A percentile compares a stretch with the other conserved stretches of the same genome.
Conservation (phyloP, 2,797 vertebrate species). For the Neosilurus hyrtlii region DNA sequence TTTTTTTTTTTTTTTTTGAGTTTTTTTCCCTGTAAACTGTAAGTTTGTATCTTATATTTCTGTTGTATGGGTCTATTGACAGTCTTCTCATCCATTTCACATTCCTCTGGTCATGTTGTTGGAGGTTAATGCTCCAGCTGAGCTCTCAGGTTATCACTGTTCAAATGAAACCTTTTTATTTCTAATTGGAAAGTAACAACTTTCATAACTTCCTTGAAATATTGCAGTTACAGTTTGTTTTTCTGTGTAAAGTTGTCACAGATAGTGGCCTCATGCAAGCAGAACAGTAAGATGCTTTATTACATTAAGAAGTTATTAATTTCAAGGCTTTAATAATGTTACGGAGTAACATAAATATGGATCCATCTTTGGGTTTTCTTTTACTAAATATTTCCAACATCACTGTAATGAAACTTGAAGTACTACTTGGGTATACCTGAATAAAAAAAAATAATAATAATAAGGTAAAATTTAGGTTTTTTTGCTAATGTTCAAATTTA, state of each 20-base stretch:
- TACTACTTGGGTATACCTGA: conserved; percentile 33
- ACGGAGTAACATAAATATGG: conserved; percentile 2
- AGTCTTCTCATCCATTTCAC: conserved; percentile 11
- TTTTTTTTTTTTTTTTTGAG: too few species aligned
- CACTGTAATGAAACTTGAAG: conserved; percentile 34
- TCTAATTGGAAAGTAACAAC: neutral
- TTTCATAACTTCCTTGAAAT: neutral
- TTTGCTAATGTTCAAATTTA: conserved; percentile 26
- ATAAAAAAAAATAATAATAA: neutral
- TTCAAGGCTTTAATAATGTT: neutral
- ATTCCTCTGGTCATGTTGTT: conserved; percentile 17
- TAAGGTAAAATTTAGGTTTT: conserved; percentile 12
- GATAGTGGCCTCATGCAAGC: neutral
- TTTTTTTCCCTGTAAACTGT: too few species aligned
- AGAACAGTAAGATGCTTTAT: neutral
- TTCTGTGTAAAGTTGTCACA: conserved; percentile 4
- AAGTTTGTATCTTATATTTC: conserved; percentile 7
- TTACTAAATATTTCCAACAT: conserved; percentile 11
- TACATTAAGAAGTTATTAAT: neutral
- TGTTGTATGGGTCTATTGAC: conserved; percentile 10
- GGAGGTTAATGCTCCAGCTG: conserved; percentile 7
- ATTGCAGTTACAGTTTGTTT: neutral
- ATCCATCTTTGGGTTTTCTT: neutral
- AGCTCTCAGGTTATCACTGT: conserved; percentile 36
- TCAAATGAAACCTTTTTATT: neutral